phyloP scores from a whole-genome alignment of 2,113 vertebrate species.

The Aphyosemion australe region DNA sequence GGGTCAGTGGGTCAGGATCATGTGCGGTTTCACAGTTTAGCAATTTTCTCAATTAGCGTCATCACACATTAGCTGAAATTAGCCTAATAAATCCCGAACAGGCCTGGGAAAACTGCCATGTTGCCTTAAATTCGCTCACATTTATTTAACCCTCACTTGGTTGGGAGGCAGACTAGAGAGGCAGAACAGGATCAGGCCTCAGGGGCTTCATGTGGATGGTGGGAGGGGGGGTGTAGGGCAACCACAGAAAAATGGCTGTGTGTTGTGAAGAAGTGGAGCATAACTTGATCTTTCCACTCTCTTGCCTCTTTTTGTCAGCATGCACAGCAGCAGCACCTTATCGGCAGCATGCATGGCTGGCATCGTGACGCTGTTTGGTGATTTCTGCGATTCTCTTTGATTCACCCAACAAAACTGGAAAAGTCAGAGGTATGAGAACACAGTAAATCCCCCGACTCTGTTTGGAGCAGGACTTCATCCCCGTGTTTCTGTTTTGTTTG shows the following conservation, averaged over 20 bases:
- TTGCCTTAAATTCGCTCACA: slow-evolving; percentile 44
- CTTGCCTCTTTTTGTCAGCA: slow-evolving; percentile 13
- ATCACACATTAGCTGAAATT: slow-evolving; percentile 42
- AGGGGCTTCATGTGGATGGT: slow-evolving; percentile 22
- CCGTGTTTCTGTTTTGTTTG: background rate
- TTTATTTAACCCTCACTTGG: slow-evolving; percentile 48
- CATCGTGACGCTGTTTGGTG: slow-evolving; percentile 1
- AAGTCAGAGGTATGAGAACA: background rate
- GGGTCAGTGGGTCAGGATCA: slow-evolving; percentile 46
- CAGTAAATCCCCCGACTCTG: background rate
- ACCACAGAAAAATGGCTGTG: slow-evolving; percentile 17
- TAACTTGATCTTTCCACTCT: slow-evolving; percentile 25
- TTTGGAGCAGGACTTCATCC: background rate
- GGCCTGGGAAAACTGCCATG: slow-evolving; percentile 45
- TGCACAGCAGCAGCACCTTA: background rate
- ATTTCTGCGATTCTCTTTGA: slow-evolving; percentile 5
- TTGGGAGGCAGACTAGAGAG: slow-evolving; percentile 18
- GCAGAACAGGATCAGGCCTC: slow-evolving; percentile 32
- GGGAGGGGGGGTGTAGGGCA: background rate
- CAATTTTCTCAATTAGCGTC: slow-evolving; percentile 38
- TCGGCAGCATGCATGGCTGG: background rate
- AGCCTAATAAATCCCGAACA: slow-evolving; percentile 37
- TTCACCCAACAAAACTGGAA: background rate
- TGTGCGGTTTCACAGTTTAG: slow-evolving; percentile 29
- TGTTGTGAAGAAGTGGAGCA: slow-evolving; percentile 37